Conservation (phyloP, 2,113 vertebrate species). For the Myotis lucifugus region DNA sequence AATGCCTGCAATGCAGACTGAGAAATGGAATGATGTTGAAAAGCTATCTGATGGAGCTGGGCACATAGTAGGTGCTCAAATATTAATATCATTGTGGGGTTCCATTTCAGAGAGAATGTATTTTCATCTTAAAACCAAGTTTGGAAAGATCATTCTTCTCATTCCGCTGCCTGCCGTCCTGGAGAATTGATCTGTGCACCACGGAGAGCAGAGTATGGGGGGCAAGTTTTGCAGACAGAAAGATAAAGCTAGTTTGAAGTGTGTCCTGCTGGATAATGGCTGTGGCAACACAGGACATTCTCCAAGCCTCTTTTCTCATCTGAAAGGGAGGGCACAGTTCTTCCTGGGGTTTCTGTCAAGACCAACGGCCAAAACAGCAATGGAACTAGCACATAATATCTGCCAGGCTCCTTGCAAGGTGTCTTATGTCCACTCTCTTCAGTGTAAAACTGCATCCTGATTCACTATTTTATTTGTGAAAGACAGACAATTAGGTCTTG, state of each 20-base stretch:
- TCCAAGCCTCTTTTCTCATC: neutral
- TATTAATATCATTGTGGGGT: fast-evolving
- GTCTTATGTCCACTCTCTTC: fast-evolving
- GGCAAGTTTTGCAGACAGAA: neutral
- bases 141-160: fast-evolving
- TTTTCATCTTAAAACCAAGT: neutral
- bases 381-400: fast-evolving
- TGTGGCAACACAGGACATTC: neutral
- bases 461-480: neutral
- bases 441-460: neutral
- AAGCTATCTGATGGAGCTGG: neutral
- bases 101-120: neutral
- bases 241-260: neutral
- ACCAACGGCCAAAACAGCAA: fast-evolving
- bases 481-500: neutral
- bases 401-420: fast-evolving
- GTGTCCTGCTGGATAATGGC: neutral
- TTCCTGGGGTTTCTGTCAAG: neutral
- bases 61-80: neutral
- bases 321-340: fast-evolving
- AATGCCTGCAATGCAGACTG: fast-evolving
- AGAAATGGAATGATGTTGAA: neutral
- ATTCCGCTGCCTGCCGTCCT: fast-evolving
- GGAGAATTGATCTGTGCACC: neutral
- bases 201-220: neutral